A percentile compares a stretch with the other conserved stretches of the same genome.
Evolutionary conservation across 1,140 invertebrate species (phyloP).

Genomic region (Bursaphelenchus mucronatus): DNA sequence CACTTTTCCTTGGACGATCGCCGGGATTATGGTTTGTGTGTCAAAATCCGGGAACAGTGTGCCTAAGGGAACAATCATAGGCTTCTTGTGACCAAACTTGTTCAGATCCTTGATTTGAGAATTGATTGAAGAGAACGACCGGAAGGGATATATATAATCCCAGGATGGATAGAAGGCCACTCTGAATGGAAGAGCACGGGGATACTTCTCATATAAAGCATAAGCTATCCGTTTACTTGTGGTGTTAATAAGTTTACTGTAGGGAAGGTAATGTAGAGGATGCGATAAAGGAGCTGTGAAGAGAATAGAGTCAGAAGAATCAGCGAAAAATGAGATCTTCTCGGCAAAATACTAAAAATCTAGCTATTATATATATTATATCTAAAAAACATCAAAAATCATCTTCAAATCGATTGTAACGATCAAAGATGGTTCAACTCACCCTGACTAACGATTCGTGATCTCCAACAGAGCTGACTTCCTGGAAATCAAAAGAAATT

Average conservation of each 20-base stretch:
- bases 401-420: no score
- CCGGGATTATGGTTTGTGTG: slow-evolving; percentile 25
- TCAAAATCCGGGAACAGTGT: slow-evolving; percentile 32
- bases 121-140: slow-evolving; percentile 16
- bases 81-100: slow-evolving; percentile 4
- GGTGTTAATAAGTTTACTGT: slow-evolving; percentile 3
- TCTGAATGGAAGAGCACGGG: slow-evolving; percentile 25
- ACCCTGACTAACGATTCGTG: slow-evolving; percentile 29
- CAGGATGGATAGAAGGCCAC: slow-evolving; percentile 32
- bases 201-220: slow-evolving; percentile 19
- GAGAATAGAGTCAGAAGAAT: slow-evolving; percentile 27
- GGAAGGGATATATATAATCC: slow-evolving; percentile 22
- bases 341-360: slow-evolving; percentile 37
- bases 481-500: slow-evolving; percentile 30
- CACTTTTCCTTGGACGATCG: slow-evolving; percentile 21
- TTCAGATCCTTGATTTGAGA: slow-evolving; percentile 20
- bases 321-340: slow-evolving; percentile 13
- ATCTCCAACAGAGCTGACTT: slow-evolving; percentile 11
- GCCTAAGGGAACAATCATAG: slow-evolving; percentile 31
- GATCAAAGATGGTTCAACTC: background rate
- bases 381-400: background rate
- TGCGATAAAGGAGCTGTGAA: slow-evolving; percentile 28
- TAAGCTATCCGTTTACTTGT: slow-evolving; percentile 26
- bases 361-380: no score
- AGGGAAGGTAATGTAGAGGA: slow-evolving; percentile 15